Base-by-base conservation (phyloP, 1,140 invertebrate species). In the Acromyrmex heyeri region DNA sequence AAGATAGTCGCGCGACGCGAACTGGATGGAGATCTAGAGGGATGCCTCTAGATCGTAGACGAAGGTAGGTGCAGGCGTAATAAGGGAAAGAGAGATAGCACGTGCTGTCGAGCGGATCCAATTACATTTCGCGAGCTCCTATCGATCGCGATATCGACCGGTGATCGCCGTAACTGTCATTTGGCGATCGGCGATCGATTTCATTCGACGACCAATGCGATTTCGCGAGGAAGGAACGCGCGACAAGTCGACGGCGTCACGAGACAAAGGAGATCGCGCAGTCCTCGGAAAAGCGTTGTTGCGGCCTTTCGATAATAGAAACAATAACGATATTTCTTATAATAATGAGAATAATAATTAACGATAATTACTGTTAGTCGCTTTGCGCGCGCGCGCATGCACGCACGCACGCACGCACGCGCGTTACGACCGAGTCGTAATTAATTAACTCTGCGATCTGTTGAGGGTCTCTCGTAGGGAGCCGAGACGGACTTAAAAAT, bases 401-500 rank as follows among this genome's bases (percentile, higher is more conserved):
- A 38, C 62, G 61, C 44, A 59, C 67, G 77, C 62, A 34, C 65
- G 85, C 76, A 61, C 59, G 86, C 62, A 64, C 69, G 89, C 53
- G 34, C 81, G 75, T 87, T 65, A 79, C 65, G 67, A 77, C 76
- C 50, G 77, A 85, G 83, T 79, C 55, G 85, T 75, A 53, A 70
- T 65, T 73, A 69, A 57, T 77, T 81, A 70, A 82, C 70, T 27
- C 55, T 73, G 67, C 77, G 65, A 75, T 83, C 30, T 65, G 62
- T 61, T 53, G 75, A 83, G 61, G 87, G 62, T 87, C 79, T 89
- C 65, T 79, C 79, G 76, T 69, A 81, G 75, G 78, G 87, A 76
- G 77, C 81, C 83, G 86, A 94, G 69, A 93, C 90, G 92, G 91
- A 92, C 91, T 93, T 94, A 88, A 91, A 73, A 86, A 91, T 91